These are phyloP conservation scores for Eueides isabella DNA, from an alignment of 1,140 invertebrate genomes.

Conservation along the genomic window DNA sequence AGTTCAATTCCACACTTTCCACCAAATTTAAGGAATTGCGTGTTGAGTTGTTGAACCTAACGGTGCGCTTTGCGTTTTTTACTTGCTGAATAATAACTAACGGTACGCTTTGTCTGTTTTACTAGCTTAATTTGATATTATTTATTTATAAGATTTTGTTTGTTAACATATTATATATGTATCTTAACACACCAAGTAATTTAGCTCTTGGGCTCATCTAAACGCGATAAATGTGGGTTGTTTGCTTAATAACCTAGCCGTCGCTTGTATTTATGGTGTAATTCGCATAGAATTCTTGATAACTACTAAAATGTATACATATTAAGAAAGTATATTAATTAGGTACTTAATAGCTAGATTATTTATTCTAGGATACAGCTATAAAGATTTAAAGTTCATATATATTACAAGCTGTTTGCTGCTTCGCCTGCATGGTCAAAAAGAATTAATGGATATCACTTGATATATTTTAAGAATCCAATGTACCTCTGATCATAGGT, in stretches of 20 bases:
- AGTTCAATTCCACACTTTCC: no score
- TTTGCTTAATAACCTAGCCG: neutral
- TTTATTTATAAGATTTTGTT: neutral
- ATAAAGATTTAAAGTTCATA: neutral
- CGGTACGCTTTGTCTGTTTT: no score
- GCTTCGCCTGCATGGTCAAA: neutral
- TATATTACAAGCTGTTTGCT: neutral
- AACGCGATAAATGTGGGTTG: slow-evolving; percentile 1
- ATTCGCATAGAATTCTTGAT: slow-evolving; percentile 1
- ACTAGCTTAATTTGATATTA: no score
- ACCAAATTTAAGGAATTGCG: no score
- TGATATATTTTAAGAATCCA: no score
- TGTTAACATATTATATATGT: neutral
- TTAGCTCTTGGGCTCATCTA: neutral
- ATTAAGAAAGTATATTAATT: neutral
- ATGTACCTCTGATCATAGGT: no score
- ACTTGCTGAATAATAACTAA: neutral
- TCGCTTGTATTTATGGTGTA: neutral
- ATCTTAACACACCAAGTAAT: slow-evolving; percentile 6
- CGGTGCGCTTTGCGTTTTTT: no score
- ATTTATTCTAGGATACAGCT: neutral
- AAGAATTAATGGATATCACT: no score
- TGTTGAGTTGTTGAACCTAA: no score
- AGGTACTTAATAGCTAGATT: neutral
- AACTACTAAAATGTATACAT: neutral